Conservation (phyloP, 1,140 invertebrate genomes). For the Coboldia fuscipes region DNA sequence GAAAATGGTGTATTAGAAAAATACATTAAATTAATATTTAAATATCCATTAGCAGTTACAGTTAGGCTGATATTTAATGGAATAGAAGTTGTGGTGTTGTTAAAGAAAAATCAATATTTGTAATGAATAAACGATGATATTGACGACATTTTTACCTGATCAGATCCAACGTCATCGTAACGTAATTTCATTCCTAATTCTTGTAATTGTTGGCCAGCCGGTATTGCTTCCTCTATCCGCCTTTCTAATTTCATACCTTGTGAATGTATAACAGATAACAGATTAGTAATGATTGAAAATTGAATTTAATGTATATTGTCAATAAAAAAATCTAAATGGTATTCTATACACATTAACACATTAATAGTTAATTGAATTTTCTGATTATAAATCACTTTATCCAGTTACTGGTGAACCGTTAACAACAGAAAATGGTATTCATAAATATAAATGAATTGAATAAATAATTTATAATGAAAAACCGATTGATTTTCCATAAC, state of each 20-base stretch:
- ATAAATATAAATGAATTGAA: no score
- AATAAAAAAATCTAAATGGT: background rate
- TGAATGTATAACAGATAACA: background rate
- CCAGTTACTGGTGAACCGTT: no score
- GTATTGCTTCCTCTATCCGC: constrained; percentile 34
- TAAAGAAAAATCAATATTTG: constrained; percentile 2
- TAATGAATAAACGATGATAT: background rate
- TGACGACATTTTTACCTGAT: constrained; percentile 15
- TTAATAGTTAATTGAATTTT: background rate
- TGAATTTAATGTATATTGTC: background rate
- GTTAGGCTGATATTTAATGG: no score
- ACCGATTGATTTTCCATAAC: no score
- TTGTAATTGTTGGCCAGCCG: constrained; percentile 38
- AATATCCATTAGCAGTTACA: background rate
- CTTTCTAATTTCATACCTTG: constrained; percentile 30
- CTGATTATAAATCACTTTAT: no score
- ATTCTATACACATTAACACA: background rate
- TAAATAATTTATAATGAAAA: no score
- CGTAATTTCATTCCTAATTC: constrained; percentile 34
- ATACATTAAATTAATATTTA: background rate
- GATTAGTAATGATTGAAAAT: background rate
- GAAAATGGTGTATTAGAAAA: background rate
- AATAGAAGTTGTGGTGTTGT: constrained; percentile 5
- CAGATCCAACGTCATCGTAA: constrained; percentile 27
- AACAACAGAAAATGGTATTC: no score